Evolutionary conservation across 2,888 invertebrate genomes (phyloP), one percentile per base, ranked within the genome.

Genomic region (Crematogaster levior): DNA sequence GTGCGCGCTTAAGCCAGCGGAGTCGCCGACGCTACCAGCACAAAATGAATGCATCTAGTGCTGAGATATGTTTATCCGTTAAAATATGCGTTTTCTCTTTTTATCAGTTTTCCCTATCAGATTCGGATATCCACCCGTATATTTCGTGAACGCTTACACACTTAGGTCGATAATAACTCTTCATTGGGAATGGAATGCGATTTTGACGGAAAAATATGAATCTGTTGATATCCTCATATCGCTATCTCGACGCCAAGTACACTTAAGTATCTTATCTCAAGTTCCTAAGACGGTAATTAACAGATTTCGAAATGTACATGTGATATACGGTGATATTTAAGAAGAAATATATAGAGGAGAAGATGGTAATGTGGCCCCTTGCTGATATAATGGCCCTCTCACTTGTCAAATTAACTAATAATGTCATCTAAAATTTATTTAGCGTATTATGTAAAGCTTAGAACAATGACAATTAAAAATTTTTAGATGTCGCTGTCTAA

Each of bases 41-140:
- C 87, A 46, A 83, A 63, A 65, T 83, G 77, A 80, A 53, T 24
- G 70, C 81, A 74, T 60, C 66, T 73, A 63, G n/a, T 48, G 56
- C 75, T 86, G 74, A 89, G 84, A 89, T 89, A 89, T 82, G 65
- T 84, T 84, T 53, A 48, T 75, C n/a, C 18, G 21, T 37, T 40
- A 30, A 81, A 86, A 89, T 89, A 89, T 84, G 81, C 66, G 18
- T 56, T 85, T 79, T 77, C 21, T 43, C 43, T 21, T 60, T n/a
- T 24, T 51, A 15, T 37, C 18, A 15, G 6, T n/a, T 66, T 12
- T 18, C 10, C 21, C 21, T 27, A 40, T 53, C 68, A 24, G 40
- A 43, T 77, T 30, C 21, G 12, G 15, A n/a, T n/a, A 6, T 65
- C 65, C 30, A 18, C 15, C 27, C 21, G n/a, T 66, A 21, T n/a